phyloP scores from a whole-genome alignment of 2,113 vertebrate genomes.

The Peromyscus polionotus region DNA sequence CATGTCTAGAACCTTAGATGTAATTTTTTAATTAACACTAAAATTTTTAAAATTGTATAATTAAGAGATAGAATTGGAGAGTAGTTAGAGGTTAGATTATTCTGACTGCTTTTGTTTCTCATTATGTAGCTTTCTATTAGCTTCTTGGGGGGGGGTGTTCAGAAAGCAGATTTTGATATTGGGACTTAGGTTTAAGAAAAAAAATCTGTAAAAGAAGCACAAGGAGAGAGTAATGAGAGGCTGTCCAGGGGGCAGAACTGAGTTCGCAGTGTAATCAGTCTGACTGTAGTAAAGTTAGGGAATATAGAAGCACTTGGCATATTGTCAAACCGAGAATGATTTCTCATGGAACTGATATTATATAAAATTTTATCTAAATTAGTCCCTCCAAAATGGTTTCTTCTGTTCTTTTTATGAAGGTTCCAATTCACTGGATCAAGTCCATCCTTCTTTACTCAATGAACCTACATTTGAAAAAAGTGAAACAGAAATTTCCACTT shows the following conservation, averaged over 20 bases:
- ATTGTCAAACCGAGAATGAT: slow-evolving; percentile 9
- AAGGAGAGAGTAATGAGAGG: background rate
- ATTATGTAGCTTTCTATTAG: background rate
- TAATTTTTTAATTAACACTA: slow-evolving; percentile 26
- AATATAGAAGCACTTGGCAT: background rate
- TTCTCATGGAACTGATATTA: slow-evolving; percentile 23
- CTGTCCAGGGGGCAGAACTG: background rate
- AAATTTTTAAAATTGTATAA: background rate
- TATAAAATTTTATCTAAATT: slow-evolving; percentile 44
- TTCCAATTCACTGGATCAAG: slow-evolving; percentile 76
- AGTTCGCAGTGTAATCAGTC: background rate
- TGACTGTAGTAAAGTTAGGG: background rate
- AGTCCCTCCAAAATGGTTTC: slow-evolving; percentile 72
- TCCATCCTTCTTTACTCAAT: slow-evolving; percentile 70
- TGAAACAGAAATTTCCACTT: slow-evolving; percentile 71
- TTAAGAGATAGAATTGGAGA: slow-evolving; percentile 30
- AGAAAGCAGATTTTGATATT: background rate
- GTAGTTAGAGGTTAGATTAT: background rate
- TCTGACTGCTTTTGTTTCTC: background rate
- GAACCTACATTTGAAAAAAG: slow-evolving; percentile 71
- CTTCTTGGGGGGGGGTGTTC: background rate
- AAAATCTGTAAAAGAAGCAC: background rate
- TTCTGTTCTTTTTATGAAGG: slow-evolving; percentile 77
- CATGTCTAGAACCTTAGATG: background rate
- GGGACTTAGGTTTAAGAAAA: slow-evolving; percentile 20